A percentile compares a stretch with the other conserved stretches of the same genome.
phyloP scores from a whole-genome alignment of 2,797 vertebrate species.

The Pantherophis alleghaniensis region DNA sequence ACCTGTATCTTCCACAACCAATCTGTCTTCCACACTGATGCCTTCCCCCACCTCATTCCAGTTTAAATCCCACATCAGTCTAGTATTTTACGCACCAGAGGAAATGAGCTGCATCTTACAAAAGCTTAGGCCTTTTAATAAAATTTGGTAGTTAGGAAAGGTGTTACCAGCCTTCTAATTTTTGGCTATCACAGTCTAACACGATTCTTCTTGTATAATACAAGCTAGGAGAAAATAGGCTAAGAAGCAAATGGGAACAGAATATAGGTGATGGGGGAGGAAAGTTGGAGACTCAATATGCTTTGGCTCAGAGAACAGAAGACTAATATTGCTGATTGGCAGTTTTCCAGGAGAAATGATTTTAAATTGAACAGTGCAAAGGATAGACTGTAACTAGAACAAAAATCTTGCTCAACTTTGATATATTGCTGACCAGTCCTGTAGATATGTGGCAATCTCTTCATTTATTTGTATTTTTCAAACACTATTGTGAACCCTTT shows the following conservation, averaged over 20 bases:
- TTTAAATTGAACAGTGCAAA: neutral
- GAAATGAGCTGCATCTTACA: neutral
- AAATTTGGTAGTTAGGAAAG: neutral
- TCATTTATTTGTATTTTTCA: neutral
- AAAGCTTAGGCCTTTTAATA: neutral
- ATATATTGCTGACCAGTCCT: neutral
- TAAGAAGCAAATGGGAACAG: neutral
- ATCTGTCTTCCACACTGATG: neutral
- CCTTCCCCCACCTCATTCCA: neutral
- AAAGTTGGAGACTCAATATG: neutral
- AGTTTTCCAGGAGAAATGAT: neutral
- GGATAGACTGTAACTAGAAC: neutral
- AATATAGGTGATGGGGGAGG: neutral
- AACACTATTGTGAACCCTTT: neutral
- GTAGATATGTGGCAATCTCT: neutral
- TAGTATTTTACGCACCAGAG: neutral
- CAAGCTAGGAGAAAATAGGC: neutral
- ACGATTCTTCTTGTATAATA: neutral
- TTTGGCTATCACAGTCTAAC: neutral
- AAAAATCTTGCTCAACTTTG: neutral
- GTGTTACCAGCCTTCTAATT: neutral
- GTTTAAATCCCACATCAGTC: neutral
- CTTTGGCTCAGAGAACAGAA: neutral
- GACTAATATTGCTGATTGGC: neutral
- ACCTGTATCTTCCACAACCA: neutral